A percentile compares a stretch with the other conserved stretches of the same genome.
Evolutionary conservation across 2,113 vertebrate species (phyloP).

Genomic region (Ornithorhynchus anatinus): DNA sequence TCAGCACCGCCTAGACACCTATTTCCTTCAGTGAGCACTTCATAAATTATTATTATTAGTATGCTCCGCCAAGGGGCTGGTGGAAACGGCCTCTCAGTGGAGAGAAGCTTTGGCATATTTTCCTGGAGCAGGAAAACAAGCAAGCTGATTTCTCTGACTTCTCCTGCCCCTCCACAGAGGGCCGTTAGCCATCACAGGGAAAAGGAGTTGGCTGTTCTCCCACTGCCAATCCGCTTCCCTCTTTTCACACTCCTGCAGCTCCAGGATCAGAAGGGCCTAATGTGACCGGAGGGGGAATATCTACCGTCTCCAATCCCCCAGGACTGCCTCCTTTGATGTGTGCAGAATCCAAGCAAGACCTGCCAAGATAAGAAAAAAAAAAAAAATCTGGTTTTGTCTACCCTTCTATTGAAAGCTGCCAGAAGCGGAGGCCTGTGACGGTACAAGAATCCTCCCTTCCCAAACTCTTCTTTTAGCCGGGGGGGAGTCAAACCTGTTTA

Average conservation of each 20-base stretch:
- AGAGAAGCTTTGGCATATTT: not conserved
- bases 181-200: not conserved
- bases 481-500: not conserved
- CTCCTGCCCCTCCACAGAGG: not conserved
- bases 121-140: not conserved
- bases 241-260: not conserved
- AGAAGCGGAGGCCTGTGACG: not conserved
- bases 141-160: not conserved
- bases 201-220: not conserved
- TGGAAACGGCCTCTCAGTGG: not conserved
- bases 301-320: not conserved
- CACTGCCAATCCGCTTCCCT: not conserved
- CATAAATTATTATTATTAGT: too few relatives aligned
- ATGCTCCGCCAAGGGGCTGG: not conserved
- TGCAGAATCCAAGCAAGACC: not conserved
- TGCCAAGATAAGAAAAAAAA: not conserved
- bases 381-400: not conserved
- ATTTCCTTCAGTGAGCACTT: not conserved
- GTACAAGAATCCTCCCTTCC: not conserved
- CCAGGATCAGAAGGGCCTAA: not conserved
- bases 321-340: not conserved
- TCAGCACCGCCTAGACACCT: not conserved
- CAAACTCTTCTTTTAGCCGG: not conserved
- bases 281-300: not conserved
- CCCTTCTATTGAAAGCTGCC: not conserved